Evolutionary conservation across 2,113 vertebrate genomes (phyloP), one percentile per base, ranked within the genome.

Genomic region (Lepus europaeus): DNA sequence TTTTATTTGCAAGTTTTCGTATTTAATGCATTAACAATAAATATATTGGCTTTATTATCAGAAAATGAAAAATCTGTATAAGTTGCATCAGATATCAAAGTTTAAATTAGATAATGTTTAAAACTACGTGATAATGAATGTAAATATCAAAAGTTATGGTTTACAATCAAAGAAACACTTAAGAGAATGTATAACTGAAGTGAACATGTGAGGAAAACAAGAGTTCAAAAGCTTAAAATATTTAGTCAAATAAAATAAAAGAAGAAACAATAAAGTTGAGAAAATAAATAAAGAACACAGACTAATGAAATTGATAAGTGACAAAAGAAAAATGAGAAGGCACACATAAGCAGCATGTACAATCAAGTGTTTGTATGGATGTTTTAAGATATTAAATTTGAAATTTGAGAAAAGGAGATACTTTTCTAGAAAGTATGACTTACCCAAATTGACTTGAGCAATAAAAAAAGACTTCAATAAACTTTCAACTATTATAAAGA

Each of bases 91-190:
- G n/a, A 83, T 31, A 22, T 78, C 13, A 80, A 80, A 86, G 27
- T 22, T 49, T 49, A 94, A 84, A 89, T 89, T 61, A 78, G 31
- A 29, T 33, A 78, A 77, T 25, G 51, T 94, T 72, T 59, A 76
- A 76, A 77, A 23, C 3, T 49, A 3, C 56, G 45, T 76, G 10
- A 53, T 2, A 31, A 63, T 87, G 39, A 85, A 72, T 5, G 17
- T 70, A 89, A 76, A 49, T 74, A 68, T n/a, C 19, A 82, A 93
- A 29, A 25, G 29, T 22, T 63, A 2, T 36, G 22, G 20, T 7
- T 17, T 68, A 6, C 13, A 82, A 49, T 1, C 10, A 51, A 84
- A 70, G 12, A 17, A 61, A 70, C 2, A 63, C 12, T 45, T 61
- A 81, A 66, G 83, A 45, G 63, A 84, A 77, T 72, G 85, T 27